Evolutionary conservation across 2,888 invertebrate genomes (phyloP), one percentile per base, ranked within the genome.

Genomic region (Pollenia angustigena): DNA sequence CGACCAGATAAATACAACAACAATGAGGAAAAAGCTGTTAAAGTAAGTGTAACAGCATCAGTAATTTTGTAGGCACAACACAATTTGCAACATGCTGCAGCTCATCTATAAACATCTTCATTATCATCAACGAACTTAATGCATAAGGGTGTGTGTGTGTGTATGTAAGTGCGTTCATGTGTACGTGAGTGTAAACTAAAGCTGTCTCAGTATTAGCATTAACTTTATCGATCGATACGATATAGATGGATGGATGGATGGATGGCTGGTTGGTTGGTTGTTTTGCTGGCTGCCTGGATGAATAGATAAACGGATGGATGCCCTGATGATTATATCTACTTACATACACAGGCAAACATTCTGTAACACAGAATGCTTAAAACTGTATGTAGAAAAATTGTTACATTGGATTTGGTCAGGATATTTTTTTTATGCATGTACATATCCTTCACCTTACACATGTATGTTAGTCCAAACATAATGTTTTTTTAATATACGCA

Each of bases 161-260:
- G 44, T 58, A 50, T 54, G 54, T 71, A n/a, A 32, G 32, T 58
- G 10, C 4, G 62, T 42, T 12, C 40, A 52, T 11, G 6, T 16
- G 44, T 60, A 16, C 40, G 16, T 40, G n/a, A 16, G 79, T 32
- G 3, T 18, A 44, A 71, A 69, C 60, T 60, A 52, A 71, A 80
- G 58, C 69, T 66, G 48, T 9, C 54, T 44, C 72, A 71, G 50
- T 79, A 32, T 66, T 72, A 84, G 83, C 66, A 79, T 84, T 84
- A 60, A 79, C 50, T 72, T 74, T 79, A 74, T 79, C 74, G 58
- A 84, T 84, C 84, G 72, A 79, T 58, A 46, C 2, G 1, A 44
- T 44, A 66, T 74, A 48, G 64, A 54, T 60, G 32, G n/a, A 16
- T 23, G 54, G 1, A 18, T 74, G 72, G 40, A 14, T 72, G 44